Base-by-base conservation (phyloP, 1,140 invertebrate genomes). In the Tribolium madens region DNA sequence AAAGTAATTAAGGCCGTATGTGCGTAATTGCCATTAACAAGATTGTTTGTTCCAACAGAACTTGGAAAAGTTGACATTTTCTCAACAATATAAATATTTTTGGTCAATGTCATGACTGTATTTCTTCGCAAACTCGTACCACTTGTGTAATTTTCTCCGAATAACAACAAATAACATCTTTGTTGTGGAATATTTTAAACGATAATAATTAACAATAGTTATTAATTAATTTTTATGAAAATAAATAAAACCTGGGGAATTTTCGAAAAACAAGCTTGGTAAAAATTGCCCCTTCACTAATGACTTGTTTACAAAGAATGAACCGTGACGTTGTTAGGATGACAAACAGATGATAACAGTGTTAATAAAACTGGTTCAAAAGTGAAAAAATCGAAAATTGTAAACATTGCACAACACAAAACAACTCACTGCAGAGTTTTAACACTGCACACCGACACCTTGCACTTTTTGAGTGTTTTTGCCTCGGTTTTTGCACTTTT, bases 291-390 rank as follows among this genome's bases (percentile, higher is more conserved):
- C 21, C 3, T 26, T 5, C 21, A 21, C 52, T 57, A 57, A 57
- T 18, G 18, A 57, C 52, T 57, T 57, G 52, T 57, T 57, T 57
- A 57, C 52, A n/a, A 57, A 18, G 52, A 57, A 57, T 57, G 52
- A 57, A 57, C 52, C 17, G 17, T 57, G 52, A 57, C 52, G 52
- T 57, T 17, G 9, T 42, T 42, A 57, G 14, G 1, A 57, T 57
- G 52, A 57, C 52, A 57, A 57, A 57, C 52, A 57, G 13, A n/a
- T 17, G 52, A 57, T 57, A 57, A 57, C 52, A 21, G 15, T 18
- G 52, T 18, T 26, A 57, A 21, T 57, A 26, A 57, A 57, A 42
- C 36, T 42, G 36, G 36, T 42, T 42, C 3, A 42, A 26, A 57
- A n/a, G 7, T 12, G 52, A 57, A 57, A 57, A 57, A 57, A 18